Evolutionary conservation across 2,797 vertebrate genomes (phyloP), one percentile per base, ranked within the genome.

Genomic region (Acanthis flammea): DNA sequence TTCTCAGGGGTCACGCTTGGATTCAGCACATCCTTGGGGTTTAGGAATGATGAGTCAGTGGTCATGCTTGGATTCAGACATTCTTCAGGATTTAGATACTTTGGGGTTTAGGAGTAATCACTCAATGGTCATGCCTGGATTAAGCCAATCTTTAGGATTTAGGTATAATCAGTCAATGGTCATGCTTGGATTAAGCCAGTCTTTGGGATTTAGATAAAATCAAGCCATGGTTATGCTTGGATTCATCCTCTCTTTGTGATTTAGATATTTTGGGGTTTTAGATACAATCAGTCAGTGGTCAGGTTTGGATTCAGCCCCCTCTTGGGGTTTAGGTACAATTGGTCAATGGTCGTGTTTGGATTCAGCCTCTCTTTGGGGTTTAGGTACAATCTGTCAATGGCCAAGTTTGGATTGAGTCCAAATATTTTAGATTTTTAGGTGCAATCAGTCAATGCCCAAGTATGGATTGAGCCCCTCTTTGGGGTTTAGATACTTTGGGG

Each of bases 351-450:
- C 12, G 6, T 2, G 45, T 10, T 50, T 37, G 37, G 9, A 25
- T 19, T 41, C 12, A 66, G 7, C 7, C 5, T 9, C 4, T 28
- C 35, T 4, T 39, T 16, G 19, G 12, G 12, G 2, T 57, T 65
- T 45, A 15, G 27, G 16, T 19, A 10, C 12, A 65, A 65, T 33
- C 42, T 19, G 11, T 13, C 42, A 24, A 7, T 33, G 42, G 22
- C 10, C 23, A 15, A 1, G 45, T 10, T 35, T 48, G 19, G 7
- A 39, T 23, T 39, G 2, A 66, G 7, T 3, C 5, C 5, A 1
- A 2, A 5, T 50, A 48, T 5, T 66, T 66, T 7, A 17, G 23
- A 0, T 0, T n/a, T n/a, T 77, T 27, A 4, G 41, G 39, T 15
- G 15, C 39, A 39, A 39, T 15, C 39, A 6, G 14, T 41, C 39